Evolutionary conservation across 35 echinoderm and acorn worm genomes (phyloP).

Genomic region (Apostichopus japonicus): DNA sequence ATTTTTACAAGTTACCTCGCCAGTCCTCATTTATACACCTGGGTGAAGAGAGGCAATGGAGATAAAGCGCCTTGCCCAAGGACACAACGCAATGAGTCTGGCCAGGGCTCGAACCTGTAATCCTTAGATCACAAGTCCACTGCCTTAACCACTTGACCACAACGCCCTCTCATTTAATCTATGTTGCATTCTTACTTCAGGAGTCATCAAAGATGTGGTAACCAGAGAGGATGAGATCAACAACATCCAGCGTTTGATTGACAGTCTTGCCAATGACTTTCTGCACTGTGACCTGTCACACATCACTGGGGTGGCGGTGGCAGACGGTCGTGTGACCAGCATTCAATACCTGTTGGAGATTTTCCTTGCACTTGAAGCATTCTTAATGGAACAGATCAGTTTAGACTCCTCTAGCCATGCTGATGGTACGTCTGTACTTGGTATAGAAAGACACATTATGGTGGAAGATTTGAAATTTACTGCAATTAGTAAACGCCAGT

Average conservation of each 20-base stretch:
- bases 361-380: constrained; percentile 71
- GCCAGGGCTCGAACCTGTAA: too few species aligned
- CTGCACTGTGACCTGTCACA: constrained; percentile 85
- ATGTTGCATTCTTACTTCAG: neutral
- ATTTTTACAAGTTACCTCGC: too few species aligned
- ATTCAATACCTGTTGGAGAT: constrained; percentile 91
- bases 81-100: too few species aligned
- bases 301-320: constrained; percentile 79
- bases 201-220: neutral
- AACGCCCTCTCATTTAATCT: too few species aligned
- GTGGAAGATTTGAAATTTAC: too few species aligned
- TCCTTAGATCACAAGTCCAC: too few species aligned
- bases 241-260: constrained; percentile 81
- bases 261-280: constrained; percentile 73
- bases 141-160: too few species aligned
- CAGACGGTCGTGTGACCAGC: constrained; percentile 66
- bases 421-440: constrained; percentile 50
- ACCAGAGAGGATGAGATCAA: constrained; percentile 87
- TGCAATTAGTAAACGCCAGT: too few species aligned
- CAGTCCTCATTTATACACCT: too few species aligned
- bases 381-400: constrained; percentile 89
- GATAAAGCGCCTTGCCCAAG: too few species aligned
- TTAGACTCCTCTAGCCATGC: constrained; percentile 64
- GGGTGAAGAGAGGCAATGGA: too few species aligned
- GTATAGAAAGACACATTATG: too few species aligned